Conservation (phyloP, 2,113 vertebrate genomes). For the Lophochroa leadbeateri region DNA sequence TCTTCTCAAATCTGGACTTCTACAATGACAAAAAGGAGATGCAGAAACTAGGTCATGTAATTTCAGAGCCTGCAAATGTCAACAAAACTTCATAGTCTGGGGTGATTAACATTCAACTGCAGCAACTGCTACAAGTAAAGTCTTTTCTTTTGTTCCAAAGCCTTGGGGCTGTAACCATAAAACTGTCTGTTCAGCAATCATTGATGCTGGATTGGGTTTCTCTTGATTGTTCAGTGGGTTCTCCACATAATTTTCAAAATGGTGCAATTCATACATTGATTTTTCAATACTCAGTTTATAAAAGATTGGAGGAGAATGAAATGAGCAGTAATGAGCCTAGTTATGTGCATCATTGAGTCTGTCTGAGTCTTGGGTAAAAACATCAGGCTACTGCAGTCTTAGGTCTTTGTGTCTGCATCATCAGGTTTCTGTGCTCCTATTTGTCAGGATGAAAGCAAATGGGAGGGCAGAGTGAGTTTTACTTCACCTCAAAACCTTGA, state of each 20-base stretch:
- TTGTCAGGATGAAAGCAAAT: not conserved
- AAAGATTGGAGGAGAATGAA: not conserved
- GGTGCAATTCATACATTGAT: not conserved
- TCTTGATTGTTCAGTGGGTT: not conserved
- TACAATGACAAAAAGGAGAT: not conserved
- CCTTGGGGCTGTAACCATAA: not conserved
- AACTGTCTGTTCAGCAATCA: not conserved
- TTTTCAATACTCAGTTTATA: not conserved
- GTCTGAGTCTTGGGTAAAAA: not conserved
- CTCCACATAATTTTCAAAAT: not conserved
- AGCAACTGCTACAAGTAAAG: not conserved
- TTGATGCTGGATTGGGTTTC: not conserved
- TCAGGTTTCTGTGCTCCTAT: not conserved
- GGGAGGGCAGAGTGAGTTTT: not conserved
- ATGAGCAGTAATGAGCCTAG: not conserved
- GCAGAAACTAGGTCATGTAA: not conserved
- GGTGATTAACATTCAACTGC: slow-evolving; percentile 13
- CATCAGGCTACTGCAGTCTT: not conserved
- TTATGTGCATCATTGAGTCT: not conserved
- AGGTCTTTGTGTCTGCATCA: not conserved
- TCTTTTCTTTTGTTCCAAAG: not conserved
- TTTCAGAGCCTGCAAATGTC: slow-evolving; percentile 25
- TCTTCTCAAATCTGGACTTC: not conserved
- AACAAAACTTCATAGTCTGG: not conserved
- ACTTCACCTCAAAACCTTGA: not conserved